phyloP scores from a whole-genome alignment of 2,888 invertebrate species.

The Deroplatys truncata region DNA sequence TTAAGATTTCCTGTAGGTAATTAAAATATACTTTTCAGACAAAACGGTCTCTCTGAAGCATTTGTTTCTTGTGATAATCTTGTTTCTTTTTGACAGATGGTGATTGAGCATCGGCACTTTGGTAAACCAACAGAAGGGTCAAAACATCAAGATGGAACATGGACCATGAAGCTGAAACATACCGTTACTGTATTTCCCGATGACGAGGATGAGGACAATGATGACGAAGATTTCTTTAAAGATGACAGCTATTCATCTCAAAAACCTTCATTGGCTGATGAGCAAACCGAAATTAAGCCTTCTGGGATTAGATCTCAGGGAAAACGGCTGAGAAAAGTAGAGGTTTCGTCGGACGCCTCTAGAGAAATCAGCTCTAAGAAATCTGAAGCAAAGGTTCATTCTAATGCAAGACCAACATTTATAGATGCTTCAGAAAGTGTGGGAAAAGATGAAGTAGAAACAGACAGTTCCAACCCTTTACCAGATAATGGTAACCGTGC shows the following conservation, averaged over 20 bases:
- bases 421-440: neutral
- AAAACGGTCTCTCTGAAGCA: neutral
- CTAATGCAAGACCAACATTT: neutral
- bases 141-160: neutral
- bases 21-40: no score
- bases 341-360: no score
- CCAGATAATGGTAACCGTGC: neutral
- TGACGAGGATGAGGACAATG: neutral
- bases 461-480: neutral
- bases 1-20: no score
- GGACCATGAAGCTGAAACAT: slow-evolving; percentile 1
- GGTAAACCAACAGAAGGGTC: neutral
- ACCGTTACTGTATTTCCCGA: neutral
- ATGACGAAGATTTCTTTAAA: neutral
- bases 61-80: neutral
- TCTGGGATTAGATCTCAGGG: neutral
- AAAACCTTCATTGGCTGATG: neutral
- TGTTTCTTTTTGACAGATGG: neutral
- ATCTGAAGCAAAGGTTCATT: neutral
- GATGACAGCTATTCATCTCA: neutral
- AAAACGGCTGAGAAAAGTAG: neutral
- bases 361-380: neutral
- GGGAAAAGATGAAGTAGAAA: neutral
- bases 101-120: slow-evolving; percentile 1
- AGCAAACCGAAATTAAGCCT: neutral